A percentile compares a stretch with the other conserved stretches of the same genome.
phyloP scores from a whole-genome alignment of 1,140 invertebrate species.

The Argopecten irradians region DNA sequence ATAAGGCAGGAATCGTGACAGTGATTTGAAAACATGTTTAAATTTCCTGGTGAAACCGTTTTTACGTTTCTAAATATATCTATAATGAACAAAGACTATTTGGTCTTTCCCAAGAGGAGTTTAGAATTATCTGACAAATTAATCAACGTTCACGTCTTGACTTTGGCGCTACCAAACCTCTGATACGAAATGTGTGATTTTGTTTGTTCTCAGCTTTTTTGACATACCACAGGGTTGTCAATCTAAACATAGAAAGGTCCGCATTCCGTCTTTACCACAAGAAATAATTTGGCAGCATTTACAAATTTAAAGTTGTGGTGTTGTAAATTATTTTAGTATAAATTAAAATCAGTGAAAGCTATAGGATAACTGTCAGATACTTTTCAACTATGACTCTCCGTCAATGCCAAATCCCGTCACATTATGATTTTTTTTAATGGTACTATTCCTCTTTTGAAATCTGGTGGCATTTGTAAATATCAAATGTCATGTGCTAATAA shows the following conservation, averaged over 20 bases:
- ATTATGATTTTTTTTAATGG: too few relatives aligned
- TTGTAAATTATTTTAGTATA: too few relatives aligned
- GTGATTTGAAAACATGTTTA: not conserved
- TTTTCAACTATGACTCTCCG: too few relatives aligned
- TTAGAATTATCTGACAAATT: not conserved
- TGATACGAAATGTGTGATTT: not conserved
- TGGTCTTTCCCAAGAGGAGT: not conserved
- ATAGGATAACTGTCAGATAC: too few relatives aligned
- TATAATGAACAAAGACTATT: not conserved
- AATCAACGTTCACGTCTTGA: not conserved
- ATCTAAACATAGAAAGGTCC: constrained; percentile 6
- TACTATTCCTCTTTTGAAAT: too few relatives aligned
- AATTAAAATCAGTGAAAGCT: too few relatives aligned
- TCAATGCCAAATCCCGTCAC: too few relatives aligned
- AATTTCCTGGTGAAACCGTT: not conserved
- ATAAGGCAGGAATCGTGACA: not conserved
- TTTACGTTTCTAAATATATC: not conserved
- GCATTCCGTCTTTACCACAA: not conserved
- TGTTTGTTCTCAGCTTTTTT: not conserved
- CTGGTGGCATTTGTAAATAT: too few relatives aligned
- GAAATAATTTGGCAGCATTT: not conserved
- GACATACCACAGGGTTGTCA: not conserved
- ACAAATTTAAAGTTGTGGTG: too few relatives aligned
- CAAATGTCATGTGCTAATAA: too few relatives aligned
- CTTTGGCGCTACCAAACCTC: not conserved